These are phyloP conservation scores for Notiomystis cincta DNA, from an alignment of 2,113 vertebrate species.

Conservation along the genomic window DNA sequence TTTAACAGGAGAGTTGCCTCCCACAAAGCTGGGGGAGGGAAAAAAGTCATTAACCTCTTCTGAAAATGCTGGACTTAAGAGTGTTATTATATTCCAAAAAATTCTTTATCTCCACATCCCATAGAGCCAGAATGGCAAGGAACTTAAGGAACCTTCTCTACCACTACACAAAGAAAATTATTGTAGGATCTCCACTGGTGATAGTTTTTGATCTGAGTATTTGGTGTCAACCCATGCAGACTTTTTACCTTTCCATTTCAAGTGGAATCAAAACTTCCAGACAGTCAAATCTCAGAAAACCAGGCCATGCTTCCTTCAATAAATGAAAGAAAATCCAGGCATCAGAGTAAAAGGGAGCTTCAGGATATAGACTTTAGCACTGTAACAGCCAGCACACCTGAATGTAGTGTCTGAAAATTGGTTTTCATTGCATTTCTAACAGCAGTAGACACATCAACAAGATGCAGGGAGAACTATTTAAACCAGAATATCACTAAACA, in stretches of 20 bases:
- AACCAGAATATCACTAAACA: neutral
- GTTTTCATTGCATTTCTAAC: neutral
- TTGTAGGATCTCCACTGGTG: accelerated
- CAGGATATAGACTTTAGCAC: neutral
- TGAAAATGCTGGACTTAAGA: neutral
- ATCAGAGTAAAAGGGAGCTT: neutral
- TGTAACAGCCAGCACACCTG: neutral
- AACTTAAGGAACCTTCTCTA: neutral
- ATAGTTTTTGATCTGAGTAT: neutral
- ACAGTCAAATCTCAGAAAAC: neutral
- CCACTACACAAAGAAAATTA: neutral
- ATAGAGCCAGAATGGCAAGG: neutral
- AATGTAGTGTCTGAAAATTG: neutral
- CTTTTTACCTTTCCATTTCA: neutral
- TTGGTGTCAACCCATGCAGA: neutral
- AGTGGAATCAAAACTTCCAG: neutral
- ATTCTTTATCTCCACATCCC: neutral
- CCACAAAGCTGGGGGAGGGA: no score
- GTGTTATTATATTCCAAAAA: neutral
- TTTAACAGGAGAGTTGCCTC: neutral
- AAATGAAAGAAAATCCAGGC: neutral
- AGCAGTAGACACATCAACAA: neutral
- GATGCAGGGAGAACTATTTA: neutral
- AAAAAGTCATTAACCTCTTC: neutral
- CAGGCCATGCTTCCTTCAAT: neutral